A percentile compares a stretch with the other conserved stretches of the same genome.
Conservation (phyloP, 2,113 vertebrate genomes). For the Rhynchomys soricoides region DNA sequence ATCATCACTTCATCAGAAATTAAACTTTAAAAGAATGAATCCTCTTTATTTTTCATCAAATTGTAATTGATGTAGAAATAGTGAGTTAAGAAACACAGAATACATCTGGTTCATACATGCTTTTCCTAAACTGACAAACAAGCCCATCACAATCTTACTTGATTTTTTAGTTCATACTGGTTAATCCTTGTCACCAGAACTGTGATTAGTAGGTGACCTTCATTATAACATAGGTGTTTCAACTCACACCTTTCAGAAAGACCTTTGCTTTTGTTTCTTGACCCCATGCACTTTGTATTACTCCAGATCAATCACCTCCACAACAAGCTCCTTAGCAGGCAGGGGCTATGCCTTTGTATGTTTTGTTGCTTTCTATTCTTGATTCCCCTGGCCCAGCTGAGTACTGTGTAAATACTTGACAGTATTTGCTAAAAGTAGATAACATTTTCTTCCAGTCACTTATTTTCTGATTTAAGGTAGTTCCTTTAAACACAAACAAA, state of each 20-base stretch:
- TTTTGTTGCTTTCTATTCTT: background rate
- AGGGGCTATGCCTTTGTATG: background rate
- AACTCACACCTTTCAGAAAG: slow-evolving; percentile 28
- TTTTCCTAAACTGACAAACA: slow-evolving; percentile 60
- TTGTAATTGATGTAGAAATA: slow-evolving; percentile 53
- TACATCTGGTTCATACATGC: slow-evolving; percentile 9
- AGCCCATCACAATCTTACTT: background rate
- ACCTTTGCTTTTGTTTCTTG: slow-evolving; percentile 11
- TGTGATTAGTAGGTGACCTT: slow-evolving; percentile 14
- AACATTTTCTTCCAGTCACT: slow-evolving; percentile 35
- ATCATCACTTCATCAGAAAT: slow-evolving; percentile 62
- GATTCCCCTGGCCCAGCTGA: background rate
- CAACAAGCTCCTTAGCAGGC: background rate
- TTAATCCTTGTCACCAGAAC: background rate
- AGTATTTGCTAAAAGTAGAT: slow-evolving; percentile 43
- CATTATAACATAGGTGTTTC: background rate
- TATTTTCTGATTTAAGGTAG: slow-evolving; percentile 41
- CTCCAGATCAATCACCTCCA: background rate
- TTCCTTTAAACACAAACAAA: background rate
- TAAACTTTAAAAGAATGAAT: slow-evolving; percentile 60
- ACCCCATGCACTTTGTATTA: slow-evolving; percentile 2
- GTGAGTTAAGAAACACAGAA: slow-evolving; percentile 17
- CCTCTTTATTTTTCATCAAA: slow-evolving; percentile 53
- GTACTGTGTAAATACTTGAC: slow-evolving; percentile 24
- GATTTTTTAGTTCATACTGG: background rate